Base-by-base conservation (phyloP, 2,888 invertebrate species). In the Andrena trimmerana region DNA sequence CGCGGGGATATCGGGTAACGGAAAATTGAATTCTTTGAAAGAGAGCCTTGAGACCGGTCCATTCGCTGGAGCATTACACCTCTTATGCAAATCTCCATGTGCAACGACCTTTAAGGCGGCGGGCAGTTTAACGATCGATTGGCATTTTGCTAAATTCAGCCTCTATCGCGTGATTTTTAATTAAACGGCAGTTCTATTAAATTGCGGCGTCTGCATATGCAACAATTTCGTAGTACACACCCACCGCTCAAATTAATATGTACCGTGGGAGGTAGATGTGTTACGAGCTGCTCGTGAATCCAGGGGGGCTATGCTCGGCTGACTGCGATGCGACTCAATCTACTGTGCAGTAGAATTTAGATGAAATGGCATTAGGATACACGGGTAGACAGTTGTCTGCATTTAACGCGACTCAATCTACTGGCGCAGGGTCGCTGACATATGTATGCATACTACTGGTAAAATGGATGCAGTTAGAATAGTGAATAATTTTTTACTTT, bases 1-100 rank as follows among this genome's bases (percentile, higher is more conserved):
- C 67, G 36, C 59, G 60, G 29, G 74, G 75, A 75, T 84, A 86
- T 81, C 81, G 81, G 60, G 69, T 78, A 68, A 63, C 67, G 68
- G 86, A 86, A 84, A 83, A 86, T 81, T 81, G 77, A 86, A 84
- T 86, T 86, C 62, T 71, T 60, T 48, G 77, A 69, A 82, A 72
- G 78, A 67, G 68, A 42, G 57, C 48, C 71, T 78, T 13, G 76
- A 72, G 66, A 27, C 48, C 48, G 72, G 71, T 68, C 77, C 73
- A 63, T 63, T 76, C 70, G 67, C 31, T 57, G 59, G 65, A 6
- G 42, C 66, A 65, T 78, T 84, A 70, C 60, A 73, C 57, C 70
- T 86, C 65, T 86, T 71, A 81, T 78, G 86, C 75, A 84, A 86
- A 86, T 86, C 66, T 52, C 7, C 57, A 0, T 57, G 57, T 67